Base-by-base conservation (phyloP, 1,140 invertebrate genomes). In the Leptoteleia sp. region DNA sequence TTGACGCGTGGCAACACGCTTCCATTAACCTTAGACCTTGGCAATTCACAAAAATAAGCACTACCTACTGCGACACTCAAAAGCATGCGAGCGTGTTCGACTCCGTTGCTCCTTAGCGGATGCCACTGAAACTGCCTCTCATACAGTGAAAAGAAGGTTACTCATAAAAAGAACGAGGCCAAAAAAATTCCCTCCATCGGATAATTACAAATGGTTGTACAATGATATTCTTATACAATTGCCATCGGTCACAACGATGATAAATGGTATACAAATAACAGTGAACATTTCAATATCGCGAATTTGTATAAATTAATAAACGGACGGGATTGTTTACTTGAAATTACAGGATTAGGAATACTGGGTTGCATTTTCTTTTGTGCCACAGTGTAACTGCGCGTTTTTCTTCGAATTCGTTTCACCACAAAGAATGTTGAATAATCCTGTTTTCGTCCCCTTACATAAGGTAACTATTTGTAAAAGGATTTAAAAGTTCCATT, bases 1-100 rank as follows among this genome's bases (percentile, higher is more conserved):
- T 77, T 71, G 80, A 79, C 80, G 77, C 80, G 76, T 81, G 80
- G 72, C 80, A 76, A n/a, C n/a, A n/a, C n/a, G 54, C 80, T 79
- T 81, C 76, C 76, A 81, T 81, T 81, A 79, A 79, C 80, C 80
- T 81, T 70, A 61, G 72, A 81, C 76, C 79, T 72, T 57, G 47
- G 48, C 54, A 73, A 75, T 75, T 75, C 61, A 75, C 65, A 65
- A 78, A 81, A 81, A 78, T 81, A 76, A 76, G 77, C 64, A 70
- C 70, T 75, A 65, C 70, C 64, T 57, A 73, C 62, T 70, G 68
- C 59, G 76, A 79, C 70, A 75, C 64, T 52, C 29, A 13, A 79
- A 79, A 75, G 61, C 59, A 79, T 70, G 50, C 47, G 65, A 75
- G 43, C 47, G 73, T 61, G 16, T 68, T 54, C 9, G 61, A 37